A percentile compares a stretch with the other conserved stretches of the same genome.
These are phyloP conservation scores for Ailuropoda melanoleuca DNA, from an alignment of 2,113 vertebrate species.

Conservation along the genomic window DNA sequence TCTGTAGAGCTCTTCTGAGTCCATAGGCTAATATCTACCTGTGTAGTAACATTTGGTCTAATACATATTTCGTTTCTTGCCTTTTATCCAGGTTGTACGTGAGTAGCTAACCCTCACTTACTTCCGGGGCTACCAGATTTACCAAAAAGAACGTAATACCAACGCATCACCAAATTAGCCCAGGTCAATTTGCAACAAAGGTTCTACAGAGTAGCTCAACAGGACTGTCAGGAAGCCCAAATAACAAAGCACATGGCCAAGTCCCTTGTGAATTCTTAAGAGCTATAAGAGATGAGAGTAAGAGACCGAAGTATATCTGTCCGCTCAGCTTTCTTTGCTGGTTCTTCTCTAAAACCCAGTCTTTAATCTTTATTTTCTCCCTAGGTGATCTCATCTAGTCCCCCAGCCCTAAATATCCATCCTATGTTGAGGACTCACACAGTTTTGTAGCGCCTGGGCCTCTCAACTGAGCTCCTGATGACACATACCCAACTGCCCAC, in stretches of 20 bases:
- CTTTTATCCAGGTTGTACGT: neutral
- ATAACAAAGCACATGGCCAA: neutral
- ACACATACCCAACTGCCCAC: neutral
- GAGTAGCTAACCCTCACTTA: neutral
- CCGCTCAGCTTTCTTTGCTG: neutral
- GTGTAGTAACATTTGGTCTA: neutral
- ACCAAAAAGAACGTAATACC: neutral
- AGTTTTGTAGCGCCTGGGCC: neutral
- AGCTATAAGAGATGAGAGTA: neutral
- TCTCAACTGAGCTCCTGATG: neutral
- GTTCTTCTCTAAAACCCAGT: neutral
- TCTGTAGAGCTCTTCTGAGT: neutral
- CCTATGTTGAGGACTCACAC: neutral
- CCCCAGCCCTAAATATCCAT: neutral
- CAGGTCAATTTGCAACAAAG: neutral
- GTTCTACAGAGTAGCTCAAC: neutral
- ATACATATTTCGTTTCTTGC: neutral
- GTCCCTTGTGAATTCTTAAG: neutral
- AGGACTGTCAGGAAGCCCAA: neutral
- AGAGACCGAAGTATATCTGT: neutral
- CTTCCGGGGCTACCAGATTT: neutral
- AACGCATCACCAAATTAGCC: neutral
- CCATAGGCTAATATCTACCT: neutral
- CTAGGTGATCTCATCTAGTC: neutral
- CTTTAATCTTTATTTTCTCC: neutral